Conservation (phyloP, 2,797 vertebrate species). For the Pipistrellus nathusii region DNA sequence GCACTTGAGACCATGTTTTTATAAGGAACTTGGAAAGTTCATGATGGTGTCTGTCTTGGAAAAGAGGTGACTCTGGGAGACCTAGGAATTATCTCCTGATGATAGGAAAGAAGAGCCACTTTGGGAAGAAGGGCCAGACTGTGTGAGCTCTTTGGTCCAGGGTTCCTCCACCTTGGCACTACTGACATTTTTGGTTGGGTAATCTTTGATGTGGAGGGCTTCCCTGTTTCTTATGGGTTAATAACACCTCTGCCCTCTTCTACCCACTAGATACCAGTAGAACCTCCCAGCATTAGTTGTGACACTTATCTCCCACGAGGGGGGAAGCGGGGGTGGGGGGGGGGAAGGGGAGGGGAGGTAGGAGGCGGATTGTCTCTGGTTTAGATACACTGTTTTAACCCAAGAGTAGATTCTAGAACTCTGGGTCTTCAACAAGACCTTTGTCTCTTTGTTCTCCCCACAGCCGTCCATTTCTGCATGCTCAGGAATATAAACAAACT, state of each 20-base stretch:
- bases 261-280: background rate
- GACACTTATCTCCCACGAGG: background rate
- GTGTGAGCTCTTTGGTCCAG: background rate
- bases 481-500: background rate
- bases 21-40: background rate
- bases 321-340: background rate
- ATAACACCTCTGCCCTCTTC: background rate
- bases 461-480: background rate
- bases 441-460: background rate
- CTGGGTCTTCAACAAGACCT: background rate
- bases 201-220: background rate
- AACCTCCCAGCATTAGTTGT: background rate
- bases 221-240: background rate
- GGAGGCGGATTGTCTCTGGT: background rate
- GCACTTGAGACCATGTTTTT: background rate
- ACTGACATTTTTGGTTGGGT: background rate
- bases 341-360: too few relatives aligned
- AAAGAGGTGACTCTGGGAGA: background rate
- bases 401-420: too few relatives aligned
- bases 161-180: background rate
- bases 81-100: background rate
- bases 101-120: background rate
- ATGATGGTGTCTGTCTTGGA: background rate
- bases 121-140: background rate
- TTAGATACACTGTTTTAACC: constrained; percentile 31